Conservation (phyloP, 1,140 invertebrate species). For the Drosophila nannoptera region DNA sequence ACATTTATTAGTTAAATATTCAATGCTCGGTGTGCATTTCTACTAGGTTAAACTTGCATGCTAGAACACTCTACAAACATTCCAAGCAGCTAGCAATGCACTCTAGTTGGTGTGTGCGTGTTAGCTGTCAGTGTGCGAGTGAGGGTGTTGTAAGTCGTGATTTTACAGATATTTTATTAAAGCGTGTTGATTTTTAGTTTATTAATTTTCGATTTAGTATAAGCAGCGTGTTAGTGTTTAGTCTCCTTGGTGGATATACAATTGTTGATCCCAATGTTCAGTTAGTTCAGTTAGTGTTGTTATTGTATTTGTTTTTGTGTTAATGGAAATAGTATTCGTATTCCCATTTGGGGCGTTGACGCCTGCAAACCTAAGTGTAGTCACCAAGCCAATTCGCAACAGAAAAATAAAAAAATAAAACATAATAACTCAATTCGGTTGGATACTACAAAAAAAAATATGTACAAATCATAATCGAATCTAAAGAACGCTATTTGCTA, state of each 20-base stretch:
- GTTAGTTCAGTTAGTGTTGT: constrained; percentile 25
- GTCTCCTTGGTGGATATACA: constrained; percentile 8
- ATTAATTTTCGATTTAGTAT: constrained; percentile 2
- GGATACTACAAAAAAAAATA: constrained; percentile 15
- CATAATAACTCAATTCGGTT: constrained; percentile 2
- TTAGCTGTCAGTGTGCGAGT: constrained; percentile 13
- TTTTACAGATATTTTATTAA: background rate
- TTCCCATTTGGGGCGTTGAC: constrained; percentile 13
- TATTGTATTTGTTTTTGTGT: constrained; percentile 29
- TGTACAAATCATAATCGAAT: background rate
- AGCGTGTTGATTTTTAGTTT: constrained; percentile 17
- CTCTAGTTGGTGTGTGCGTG: background rate
- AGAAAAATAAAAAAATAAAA: constrained; percentile 22
- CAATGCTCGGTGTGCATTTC: background rate
- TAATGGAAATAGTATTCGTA: constrained; percentile 17
- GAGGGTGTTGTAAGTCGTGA: constrained; percentile 19
- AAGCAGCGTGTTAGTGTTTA: constrained; percentile 7
- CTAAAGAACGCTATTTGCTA: constrained; percentile 9
- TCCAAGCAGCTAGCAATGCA: constrained; percentile 61
- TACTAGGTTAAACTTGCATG: constrained; percentile 6
- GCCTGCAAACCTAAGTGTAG: constrained; percentile 38
- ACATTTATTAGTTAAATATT: constrained; percentile 7
- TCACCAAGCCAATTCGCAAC: constrained; percentile 63
- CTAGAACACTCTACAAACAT: constrained; percentile 41
- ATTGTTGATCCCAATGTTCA: constrained; percentile 25